phyloP scores from a whole-genome alignment of 2,113 vertebrate genomes.

The Nibea coibor region DNA sequence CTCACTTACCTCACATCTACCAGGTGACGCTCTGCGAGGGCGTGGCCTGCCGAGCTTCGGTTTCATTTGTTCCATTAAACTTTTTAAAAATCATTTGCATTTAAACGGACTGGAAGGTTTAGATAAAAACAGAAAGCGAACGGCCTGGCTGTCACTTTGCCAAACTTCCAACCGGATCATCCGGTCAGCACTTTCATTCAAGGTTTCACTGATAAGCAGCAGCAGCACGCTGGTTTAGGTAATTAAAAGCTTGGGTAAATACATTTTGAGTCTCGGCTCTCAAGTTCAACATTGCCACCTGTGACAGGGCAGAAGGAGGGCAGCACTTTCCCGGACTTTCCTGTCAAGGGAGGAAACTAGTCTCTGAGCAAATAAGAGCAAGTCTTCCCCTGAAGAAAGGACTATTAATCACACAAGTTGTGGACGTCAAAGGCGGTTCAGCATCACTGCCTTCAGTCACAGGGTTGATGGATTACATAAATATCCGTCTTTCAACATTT shows the following conservation, averaged over 20 bases:
- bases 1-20: slow-evolving; percentile 55
- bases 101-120: slow-evolving; percentile 40
- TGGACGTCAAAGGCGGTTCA: neutral
- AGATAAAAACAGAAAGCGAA: neutral
- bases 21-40: slow-evolving; percentile 53
- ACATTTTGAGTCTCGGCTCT: neutral
- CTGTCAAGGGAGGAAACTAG: slow-evolving; percentile 38
- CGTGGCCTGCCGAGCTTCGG: slow-evolving; percentile 36
- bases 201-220: neutral
- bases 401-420: slow-evolving; percentile 18
- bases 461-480: neutral
- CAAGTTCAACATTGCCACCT: neutral
- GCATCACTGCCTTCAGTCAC: neutral
- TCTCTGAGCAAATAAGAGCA: slow-evolving; percentile 43
- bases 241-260: slow-evolving; percentile 5
- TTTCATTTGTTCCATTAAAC: slow-evolving; percentile 31
- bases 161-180: neutral
- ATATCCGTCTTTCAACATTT: neutral
- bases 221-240: neutral
- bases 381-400: neutral
- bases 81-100: slow-evolving; percentile 49
- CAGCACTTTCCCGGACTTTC: slow-evolving; percentile 26
- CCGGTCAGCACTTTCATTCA: neutral
- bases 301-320: slow-evolving; percentile 16
- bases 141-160: neutral